Conservation (phyloP, 2,797 vertebrate species). For the Bovichtus variegatus region DNA sequence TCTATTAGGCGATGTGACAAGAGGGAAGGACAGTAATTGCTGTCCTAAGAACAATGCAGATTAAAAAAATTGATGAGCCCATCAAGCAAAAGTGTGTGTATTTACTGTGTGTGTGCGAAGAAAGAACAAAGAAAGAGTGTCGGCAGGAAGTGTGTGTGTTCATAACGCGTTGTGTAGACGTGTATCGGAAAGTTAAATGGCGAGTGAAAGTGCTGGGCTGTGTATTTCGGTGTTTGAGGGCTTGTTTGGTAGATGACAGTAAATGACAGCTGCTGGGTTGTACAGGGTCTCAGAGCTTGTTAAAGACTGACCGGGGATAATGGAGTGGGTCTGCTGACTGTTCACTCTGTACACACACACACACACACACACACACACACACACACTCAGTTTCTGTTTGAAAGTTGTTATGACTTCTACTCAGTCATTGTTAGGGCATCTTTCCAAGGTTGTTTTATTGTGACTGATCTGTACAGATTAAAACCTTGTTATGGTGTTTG, state of each 20-base stretch:
- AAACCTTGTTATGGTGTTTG: background rate
- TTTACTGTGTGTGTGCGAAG: background rate
- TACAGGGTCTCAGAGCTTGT: constrained; percentile 54
- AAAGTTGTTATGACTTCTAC: constrained; percentile 27
- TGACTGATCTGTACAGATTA: constrained; percentile 6
- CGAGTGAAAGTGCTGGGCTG: background rate
- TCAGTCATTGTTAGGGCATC: constrained; percentile 16
- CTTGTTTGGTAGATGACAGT: constrained; percentile 50
- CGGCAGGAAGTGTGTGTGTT: constrained; percentile 22
- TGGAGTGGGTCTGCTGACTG: constrained; percentile 33
- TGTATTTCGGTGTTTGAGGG: constrained; percentile 9
- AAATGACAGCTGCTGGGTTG: constrained; percentile 56
- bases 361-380: constrained; percentile 19
- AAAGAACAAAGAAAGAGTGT: background rate
- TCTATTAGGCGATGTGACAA: constrained; percentile 50
- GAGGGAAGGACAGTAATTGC: constrained; percentile 47
- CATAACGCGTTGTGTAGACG: background rate
- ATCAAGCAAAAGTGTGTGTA: constrained; percentile 35
- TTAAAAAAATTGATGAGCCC: constrained; percentile 62
- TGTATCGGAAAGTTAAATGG: background rate
- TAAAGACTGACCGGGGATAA: constrained; percentile 50
- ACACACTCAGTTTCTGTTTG: constrained; percentile 15
- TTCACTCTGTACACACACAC: constrained; percentile 8
- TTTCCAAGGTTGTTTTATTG: constrained; percentile 15
- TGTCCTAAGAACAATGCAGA: constrained; percentile 56